Evolutionary conservation across 1,140 invertebrate genomes (phyloP), one percentile per base, ranked within the genome.

Genomic region (Chymomyza costata): DNA sequence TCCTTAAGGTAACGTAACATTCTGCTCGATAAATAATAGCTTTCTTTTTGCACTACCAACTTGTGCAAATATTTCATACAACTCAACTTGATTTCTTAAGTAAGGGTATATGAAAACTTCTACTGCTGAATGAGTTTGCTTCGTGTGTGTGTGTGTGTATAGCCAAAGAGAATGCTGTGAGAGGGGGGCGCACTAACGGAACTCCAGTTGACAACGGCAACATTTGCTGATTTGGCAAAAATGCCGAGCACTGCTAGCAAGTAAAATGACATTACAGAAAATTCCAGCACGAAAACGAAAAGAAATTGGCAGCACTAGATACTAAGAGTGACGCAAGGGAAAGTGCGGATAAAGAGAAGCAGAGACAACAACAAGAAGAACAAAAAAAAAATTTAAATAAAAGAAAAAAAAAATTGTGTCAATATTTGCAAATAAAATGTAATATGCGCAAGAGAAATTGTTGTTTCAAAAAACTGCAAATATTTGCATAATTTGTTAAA

Each of bases 181-280:
- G 54, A 61, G 45, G 52, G 39, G 49, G n/a, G n/a, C n/a, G n/a
- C n/a, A n/a, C n/a, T 43, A 15, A 39, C 21, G 3, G 21, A 69
- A 53, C 38, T 65, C n/a, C 49, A 63, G 62, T 70, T 70, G 70
- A 76, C 70, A 76, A 76, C 67, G 65, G 71, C 62, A 78, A 78
- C 71, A 71, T 78, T 78, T 80, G 71, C 71, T 71, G 71, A 78
- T 71, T 78, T 80, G 62, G 41, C 71, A 78, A 66, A 76, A 78
- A 78, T 78, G 68, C 70, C 43, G 21, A 50, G 21, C 39, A 19
- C 10, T 28, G 37, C n/a, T 10, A 21, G 28, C 15, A 8, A 19
- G 55, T 54, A 38, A 34, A 52, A 43, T 49, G 61, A 61, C 56
- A 66, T 38, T 65, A 61, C 38, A 62, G 67, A 57, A 71, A 62